Evolutionary conservation across 2,888 invertebrate genomes (phyloP).

Genomic region (Chaetogeoica ovagalla): DNA sequence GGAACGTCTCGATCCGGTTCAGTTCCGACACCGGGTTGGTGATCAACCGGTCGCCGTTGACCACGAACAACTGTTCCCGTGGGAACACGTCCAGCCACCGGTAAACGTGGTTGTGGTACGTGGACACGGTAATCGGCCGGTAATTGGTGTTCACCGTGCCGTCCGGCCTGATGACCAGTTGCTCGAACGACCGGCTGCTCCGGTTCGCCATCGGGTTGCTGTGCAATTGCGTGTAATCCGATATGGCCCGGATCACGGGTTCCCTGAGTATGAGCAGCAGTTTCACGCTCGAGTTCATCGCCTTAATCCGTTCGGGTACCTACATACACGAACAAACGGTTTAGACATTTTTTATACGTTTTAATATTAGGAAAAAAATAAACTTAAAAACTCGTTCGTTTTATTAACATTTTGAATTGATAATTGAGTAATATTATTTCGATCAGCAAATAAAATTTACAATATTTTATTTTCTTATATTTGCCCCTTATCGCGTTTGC

Average conservation of each 20-base stretch:
- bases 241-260: constrained; percentile 92
- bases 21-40: constrained; percentile 87
- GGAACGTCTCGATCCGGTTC: constrained; percentile 82
- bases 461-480: too few relatives aligned
- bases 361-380: too few relatives aligned
- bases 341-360: too few relatives aligned
- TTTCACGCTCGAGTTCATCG: constrained; percentile 91
- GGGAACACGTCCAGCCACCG: constrained; percentile 92
- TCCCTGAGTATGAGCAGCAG: constrained; percentile 92
- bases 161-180: constrained; percentile 77
- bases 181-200: constrained; percentile 70
- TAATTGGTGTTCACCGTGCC: constrained; percentile 83
- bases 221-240: constrained; percentile 92
- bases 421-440: too few relatives aligned
- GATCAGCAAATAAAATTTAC: too few relatives aligned
- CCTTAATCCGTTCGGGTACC: constrained; percentile 90
- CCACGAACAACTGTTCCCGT: constrained; percentile 86
- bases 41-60: constrained; percentile 90
- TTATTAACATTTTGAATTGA: too few relatives aligned
- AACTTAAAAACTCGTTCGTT: too few relatives aligned
- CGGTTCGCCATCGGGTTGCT: constrained; percentile 72
- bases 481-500: too few relatives aligned
- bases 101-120: constrained; percentile 88
- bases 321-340: constrained; percentile 58
- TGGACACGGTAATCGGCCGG: constrained; percentile 81